phyloP scores from a whole-genome alignment of 1,140 invertebrate species.

The Monochamus saltuarius region DNA sequence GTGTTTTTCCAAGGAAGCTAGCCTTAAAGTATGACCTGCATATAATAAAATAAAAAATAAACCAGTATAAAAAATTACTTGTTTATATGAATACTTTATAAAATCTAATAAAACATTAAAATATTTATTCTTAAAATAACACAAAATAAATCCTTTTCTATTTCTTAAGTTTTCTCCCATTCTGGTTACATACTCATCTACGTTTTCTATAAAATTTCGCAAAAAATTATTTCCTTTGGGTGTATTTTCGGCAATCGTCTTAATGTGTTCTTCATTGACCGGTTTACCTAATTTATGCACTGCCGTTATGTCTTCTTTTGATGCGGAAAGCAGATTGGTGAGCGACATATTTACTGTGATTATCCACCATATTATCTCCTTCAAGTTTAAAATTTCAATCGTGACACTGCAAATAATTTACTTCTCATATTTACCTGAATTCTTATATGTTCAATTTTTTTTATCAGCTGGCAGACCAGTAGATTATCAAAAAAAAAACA shows the following conservation, averaged over 20 bases:
- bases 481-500: no score
- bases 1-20: no score
- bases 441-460: no score
- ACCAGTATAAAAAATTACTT: no score
- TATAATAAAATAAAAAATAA: no score
- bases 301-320: background rate
- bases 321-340: background rate
- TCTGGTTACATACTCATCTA: constrained; percentile 9
- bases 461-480: no score
- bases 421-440: no score
- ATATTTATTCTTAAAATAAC: no score
- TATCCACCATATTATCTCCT: constrained; percentile 11
- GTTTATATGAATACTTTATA: no score
- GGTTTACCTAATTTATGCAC: background rate
- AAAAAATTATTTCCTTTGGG: background rate
- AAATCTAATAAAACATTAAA: no score
- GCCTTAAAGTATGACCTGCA: no score
- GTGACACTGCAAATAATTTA: constrained; percentile 1
- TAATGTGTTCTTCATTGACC: constrained; percentile 12
- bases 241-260: constrained; percentile 4
- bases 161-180: constrained; percentile 2
- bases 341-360: constrained; percentile 7
- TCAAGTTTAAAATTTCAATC: constrained; percentile 5
- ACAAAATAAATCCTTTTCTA: no score
- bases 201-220: constrained; percentile 9